phyloP scores from a whole-genome alignment of 2,113 vertebrate species.

The Prietella phreatophila region DNA sequence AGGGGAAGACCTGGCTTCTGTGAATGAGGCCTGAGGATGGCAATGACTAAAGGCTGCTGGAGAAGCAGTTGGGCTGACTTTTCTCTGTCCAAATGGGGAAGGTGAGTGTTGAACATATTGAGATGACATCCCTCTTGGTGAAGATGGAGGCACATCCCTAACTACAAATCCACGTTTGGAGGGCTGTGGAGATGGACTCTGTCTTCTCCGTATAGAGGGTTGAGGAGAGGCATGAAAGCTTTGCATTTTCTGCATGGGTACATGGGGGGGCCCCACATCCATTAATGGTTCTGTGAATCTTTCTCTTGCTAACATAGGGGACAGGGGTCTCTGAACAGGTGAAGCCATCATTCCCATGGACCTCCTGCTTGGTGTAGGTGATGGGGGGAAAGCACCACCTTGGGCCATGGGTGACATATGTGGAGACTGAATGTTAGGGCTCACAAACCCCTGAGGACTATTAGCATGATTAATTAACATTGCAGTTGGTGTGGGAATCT shows the following conservation, averaged over 20 bases:
- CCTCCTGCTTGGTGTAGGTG: conserved; percentile 53
- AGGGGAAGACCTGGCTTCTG: conserved; percentile 50
- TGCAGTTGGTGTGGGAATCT: conserved; percentile 67
- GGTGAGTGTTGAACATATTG: conserved; percentile 62
- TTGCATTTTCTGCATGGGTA: conserved; percentile 52
- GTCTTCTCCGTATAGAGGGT: conserved; percentile 54
- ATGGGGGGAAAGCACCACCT: conserved; percentile 40
- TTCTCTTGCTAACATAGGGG: conserved; percentile 34
- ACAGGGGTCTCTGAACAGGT: conserved; percentile 5
- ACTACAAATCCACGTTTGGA: conserved; percentile 58
- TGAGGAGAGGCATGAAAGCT: conserved; percentile 50
- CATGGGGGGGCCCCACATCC: conserved; percentile 57
- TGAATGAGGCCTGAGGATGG: conserved; percentile 59
- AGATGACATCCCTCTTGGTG: conserved; percentile 65
- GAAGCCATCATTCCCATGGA: conserved; percentile 43
- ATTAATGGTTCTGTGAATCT: conserved; percentile 44
- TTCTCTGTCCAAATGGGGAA: conserved; percentile 43
- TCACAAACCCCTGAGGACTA: conserved; percentile 56
- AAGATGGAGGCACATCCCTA: conserved; percentile 46
- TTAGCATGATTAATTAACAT: conserved; percentile 72
- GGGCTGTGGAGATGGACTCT: conserved; percentile 64
- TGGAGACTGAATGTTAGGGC: conserved; percentile 53
- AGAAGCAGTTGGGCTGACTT: conserved; percentile 54
- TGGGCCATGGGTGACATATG: conserved; percentile 52
- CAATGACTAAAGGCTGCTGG: conserved; percentile 54